A percentile compares a stretch with the other conserved stretches of the same genome.
phyloP scores from a whole-genome alignment of 2,888 invertebrate genomes.

The Corbicula japonica region DNA sequence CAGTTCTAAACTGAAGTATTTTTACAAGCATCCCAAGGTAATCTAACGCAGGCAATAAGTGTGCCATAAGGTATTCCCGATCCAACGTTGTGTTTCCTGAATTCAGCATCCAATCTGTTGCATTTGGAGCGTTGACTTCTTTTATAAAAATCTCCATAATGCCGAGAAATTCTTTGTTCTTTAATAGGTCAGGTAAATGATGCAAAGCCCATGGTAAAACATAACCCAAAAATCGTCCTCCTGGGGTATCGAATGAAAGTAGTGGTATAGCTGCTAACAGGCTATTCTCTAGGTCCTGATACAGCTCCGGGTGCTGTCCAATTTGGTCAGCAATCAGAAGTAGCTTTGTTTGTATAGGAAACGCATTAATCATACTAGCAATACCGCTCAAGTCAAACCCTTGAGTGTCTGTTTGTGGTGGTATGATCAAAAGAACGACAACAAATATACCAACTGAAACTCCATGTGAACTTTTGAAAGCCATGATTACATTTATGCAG shows the following conservation, averaged over 20 bases:
- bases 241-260: conserved; percentile 24
- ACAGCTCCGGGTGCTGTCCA: neutral
- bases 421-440: no score
- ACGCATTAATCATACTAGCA: no score
- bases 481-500: no score
- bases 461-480: no score
- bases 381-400: no score
- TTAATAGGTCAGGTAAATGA: conserved; percentile 1
- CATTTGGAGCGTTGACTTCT: conserved; percentile 22
- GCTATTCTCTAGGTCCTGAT: conserved; percentile 17
- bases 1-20: conserved; percentile 32
- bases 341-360: no score
- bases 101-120: conserved; percentile 8
- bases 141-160: conserved; percentile 23
- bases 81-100: conserved; percentile 9
- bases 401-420: no score
- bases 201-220: conserved; percentile 31
- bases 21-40: conserved; percentile 31
- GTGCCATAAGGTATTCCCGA: conserved; percentile 24
- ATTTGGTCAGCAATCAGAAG: no score
- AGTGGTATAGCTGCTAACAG: conserved; percentile 27
- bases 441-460: no score
- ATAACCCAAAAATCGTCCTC: neutral
- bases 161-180: conserved; percentile 23
- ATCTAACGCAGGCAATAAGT: conserved; percentile 30